Percentiles rank a stretch among this genome's conserved stretches.
Evolutionary conservation across 2,888 invertebrate species (phyloP).

Genomic region (Drosophila leonis): DNA sequence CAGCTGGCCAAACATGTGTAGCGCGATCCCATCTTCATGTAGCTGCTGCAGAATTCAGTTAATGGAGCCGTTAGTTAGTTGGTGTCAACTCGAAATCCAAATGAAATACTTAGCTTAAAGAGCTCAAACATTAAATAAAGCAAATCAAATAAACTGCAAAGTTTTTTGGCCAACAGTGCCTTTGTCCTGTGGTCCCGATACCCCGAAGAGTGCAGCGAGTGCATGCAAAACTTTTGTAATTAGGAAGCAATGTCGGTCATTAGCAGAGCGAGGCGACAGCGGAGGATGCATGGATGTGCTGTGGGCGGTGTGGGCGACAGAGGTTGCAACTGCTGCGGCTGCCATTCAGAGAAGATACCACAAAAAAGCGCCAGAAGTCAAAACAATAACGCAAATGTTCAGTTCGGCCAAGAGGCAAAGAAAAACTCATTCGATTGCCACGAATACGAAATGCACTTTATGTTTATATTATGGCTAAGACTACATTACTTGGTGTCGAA

Average conservation of each 20-base stretch:
- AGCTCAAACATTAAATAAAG: slow-evolving; percentile 70
- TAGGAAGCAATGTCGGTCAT: slow-evolving; percentile 82
- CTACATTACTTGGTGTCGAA: neutral
- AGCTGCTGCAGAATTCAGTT: slow-evolving; percentile 39
- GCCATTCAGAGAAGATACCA: slow-evolving; percentile 46
- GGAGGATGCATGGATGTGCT: neutral
- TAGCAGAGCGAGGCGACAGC: slow-evolving; percentile 56
- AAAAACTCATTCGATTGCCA: slow-evolving; percentile 5
- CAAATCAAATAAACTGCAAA: slow-evolving; percentile 74
- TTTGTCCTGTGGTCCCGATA: slow-evolving; percentile 1
- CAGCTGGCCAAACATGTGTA: slow-evolving; percentile 57
- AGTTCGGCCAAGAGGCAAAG: slow-evolving; percentile 27
- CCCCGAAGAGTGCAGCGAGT: slow-evolving; percentile 49
- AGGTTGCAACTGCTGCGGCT: slow-evolving; percentile 7
- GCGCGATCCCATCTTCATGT: slow-evolving; percentile 42
- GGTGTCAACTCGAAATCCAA: slow-evolving; percentile 38
- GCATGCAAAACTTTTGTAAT: slow-evolving; percentile 82
- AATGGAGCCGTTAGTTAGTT: slow-evolving; percentile 69
- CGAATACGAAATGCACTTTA: slow-evolving; percentile 32
- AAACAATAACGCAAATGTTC: slow-evolving; percentile 77
- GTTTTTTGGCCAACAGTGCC: slow-evolving; percentile 35
- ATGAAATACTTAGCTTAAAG: slow-evolving; percentile 64
- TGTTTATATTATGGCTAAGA: neutral
- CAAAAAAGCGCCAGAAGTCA: slow-evolving; percentile 71
- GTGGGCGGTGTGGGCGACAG: neutral